phyloP scores from a whole-genome alignment of 1,140 invertebrate genomes.

The Scaptomyza hsui region DNA sequence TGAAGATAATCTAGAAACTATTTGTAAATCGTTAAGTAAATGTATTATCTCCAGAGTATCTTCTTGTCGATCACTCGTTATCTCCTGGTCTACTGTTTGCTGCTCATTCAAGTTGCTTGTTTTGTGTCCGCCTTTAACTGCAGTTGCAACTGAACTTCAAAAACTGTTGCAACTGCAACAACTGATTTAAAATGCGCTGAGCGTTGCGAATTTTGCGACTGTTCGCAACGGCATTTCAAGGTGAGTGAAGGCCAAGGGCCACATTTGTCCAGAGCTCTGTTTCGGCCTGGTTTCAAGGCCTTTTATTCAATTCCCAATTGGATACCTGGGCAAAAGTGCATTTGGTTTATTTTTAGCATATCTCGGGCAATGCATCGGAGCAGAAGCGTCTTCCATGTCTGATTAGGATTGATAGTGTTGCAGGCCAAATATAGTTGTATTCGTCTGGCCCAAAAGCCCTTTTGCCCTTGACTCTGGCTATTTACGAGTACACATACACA shows the following conservation, averaged over 20 bases:
- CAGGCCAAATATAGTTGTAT: conserved; percentile 34
- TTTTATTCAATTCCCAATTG: conserved; percentile 14
- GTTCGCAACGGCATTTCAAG: conserved; percentile 76
- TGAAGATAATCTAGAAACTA: too few relatives aligned
- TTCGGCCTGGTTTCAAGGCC: conserved; percentile 18
- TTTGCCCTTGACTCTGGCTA: conserved; percentile 12
- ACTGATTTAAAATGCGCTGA: conserved; percentile 39
- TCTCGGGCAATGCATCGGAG: conserved; percentile 27
- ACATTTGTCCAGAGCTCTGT: conserved; percentile 60
- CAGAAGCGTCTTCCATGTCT: conserved; percentile 20
- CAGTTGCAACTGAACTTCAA: conserved; percentile 34
- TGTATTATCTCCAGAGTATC: neutral
- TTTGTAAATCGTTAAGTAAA: too few relatives aligned
- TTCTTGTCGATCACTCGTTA: neutral
- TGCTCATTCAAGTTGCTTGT: conserved; percentile 11
- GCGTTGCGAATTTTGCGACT: conserved; percentile 15
- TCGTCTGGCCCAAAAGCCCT: neutral
- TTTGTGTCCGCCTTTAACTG: conserved; percentile 41
- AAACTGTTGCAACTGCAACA: conserved; percentile 8
- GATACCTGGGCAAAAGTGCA: neutral
- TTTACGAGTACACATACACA: neutral
- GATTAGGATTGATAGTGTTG: conserved; percentile 54
- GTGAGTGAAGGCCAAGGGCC: conserved; percentile 84
- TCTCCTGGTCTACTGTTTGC: conserved; percentile 3
- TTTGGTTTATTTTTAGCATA: conserved; percentile 51